Evolutionary conservation across 2,888 invertebrate genomes (phyloP).

Genomic region (Philereme vetulata): DNA sequence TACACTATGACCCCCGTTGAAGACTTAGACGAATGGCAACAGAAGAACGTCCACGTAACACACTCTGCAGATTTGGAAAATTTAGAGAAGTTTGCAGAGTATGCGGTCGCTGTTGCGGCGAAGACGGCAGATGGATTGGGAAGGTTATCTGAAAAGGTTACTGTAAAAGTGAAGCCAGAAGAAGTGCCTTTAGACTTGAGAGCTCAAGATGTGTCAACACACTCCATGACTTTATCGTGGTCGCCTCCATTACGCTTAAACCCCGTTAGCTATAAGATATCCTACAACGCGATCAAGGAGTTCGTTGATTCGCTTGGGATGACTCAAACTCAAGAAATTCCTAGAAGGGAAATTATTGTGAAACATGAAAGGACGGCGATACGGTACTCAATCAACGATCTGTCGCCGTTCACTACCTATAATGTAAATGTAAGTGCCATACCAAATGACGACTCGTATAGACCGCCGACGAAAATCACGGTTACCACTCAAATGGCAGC

Average conservation of each 20-base stretch:
- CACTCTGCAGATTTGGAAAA: constrained; percentile 95
- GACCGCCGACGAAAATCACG: constrained; percentile 95
- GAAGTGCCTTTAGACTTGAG: constrained; percentile 95
- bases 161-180: constrained; percentile 95
- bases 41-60: constrained; percentile 92
- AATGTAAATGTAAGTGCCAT: constrained; percentile 96
- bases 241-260: constrained; percentile 94
- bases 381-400: constrained; percentile 90
- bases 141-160: constrained; percentile 93
- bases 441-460: constrained; percentile 91
- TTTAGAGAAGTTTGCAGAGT: constrained; percentile 95
- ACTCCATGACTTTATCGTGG: constrained; percentile 96
- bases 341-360: constrained; percentile 88
- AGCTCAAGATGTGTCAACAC: constrained; percentile 95
- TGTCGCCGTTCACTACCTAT: constrained; percentile 97
- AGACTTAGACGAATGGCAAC: constrained; percentile 96
- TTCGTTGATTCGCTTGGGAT: constrained; percentile 97
- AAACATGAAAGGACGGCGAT: constrained; percentile 86
- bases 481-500: constrained; percentile 98
- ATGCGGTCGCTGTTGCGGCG: constrained; percentile 95
- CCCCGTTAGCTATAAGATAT: constrained; percentile 94
- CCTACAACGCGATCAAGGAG: constrained; percentile 96
- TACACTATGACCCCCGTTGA: constrained; percentile 97
- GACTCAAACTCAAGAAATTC: constrained; percentile 93
- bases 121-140: constrained; percentile 92